Base-by-base conservation (phyloP, 1,140 invertebrate genomes). In the Protaetia brevitarsis region DNA sequence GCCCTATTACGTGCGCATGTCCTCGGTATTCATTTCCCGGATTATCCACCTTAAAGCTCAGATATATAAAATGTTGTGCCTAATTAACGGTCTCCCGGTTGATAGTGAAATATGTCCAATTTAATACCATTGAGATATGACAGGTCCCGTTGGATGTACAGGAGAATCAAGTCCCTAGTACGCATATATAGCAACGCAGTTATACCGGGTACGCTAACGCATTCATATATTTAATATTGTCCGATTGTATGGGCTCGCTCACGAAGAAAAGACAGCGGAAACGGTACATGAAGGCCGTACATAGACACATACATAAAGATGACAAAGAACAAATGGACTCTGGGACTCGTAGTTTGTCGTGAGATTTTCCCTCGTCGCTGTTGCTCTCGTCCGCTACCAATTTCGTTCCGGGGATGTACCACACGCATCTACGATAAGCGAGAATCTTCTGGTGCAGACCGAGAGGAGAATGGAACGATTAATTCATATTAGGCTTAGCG, bases 251-350 rank as follows among this genome's bases (percentile, higher is more conserved):
- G 0, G 16, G 41, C 41, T 45, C 16, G 41, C 41, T 45, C n/a
- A 21, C 41, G 41, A 45, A 45, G 41, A 45, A 45, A 45, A 19
- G 41, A 45, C 13, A 21, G 8, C n/a, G 23, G 41, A 19, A 45
- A 45, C 41, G 41, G 41, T 45, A 45, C 13, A 45, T 21, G 41
- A 19, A 16, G 41, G 41, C n/a, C n/a, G n/a, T n/a, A n/a, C n/a
- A n/a, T n/a, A n/a, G n/a, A n/a, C n/a, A 45, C 41, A 19, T 21
- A 45, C 41, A 21, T 45, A 19, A 45, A 45, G 19, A 19, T 23
- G 41, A 45, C 41, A 45, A 45, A 45, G 41, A 45, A 45, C 41
- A 45, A 45, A 45, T 45, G 41, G 41, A 13, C 41, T 45, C 37
- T n/a, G n/a, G n/a, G n/a, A n/a, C 37, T 45, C 41, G 41, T 19